Evolutionary conservation across 1,140 invertebrate species (phyloP), one percentile per base, ranked within the genome.

Genomic region (Ostrea edulis): DNA sequence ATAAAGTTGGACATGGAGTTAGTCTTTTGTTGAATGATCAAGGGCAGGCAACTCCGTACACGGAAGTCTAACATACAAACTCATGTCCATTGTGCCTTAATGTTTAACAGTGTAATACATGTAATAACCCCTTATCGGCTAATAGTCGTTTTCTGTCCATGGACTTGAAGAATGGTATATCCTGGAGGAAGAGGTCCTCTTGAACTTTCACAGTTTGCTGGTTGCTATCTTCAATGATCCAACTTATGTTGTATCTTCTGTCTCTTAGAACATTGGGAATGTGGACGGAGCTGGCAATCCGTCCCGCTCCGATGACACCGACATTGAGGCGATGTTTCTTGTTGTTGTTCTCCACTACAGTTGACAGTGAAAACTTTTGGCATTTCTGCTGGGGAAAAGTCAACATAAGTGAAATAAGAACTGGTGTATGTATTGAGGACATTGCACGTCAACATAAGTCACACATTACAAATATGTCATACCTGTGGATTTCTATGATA

Each of bases 301-400:
- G 54, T 11, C 91, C 91, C 14, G 91, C 91, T 29, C 91, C 91
- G 14, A 92, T 29, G 8, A 90, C 88, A 4, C 91, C 91, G n/a
- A 92, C 91, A 84, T 89, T 89, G 51, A 89, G 87, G 12, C 82
- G 77, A 12, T 62, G 81, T 25, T 83, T 35, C 7, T 51, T 65
- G 29, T 86, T 22, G 20, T 35, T 22, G 35, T 83, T 54, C n/a
- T 83, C 52, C 8, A 83, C 82, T 52, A 53, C 44, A 17, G 44
- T 83, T n/a, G 82, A 52, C 11, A 54, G 52, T 22, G 44, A 51
- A 11, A n/a, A 83, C 17, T 14, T n/a, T 54, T 83, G 82, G 51
- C 52, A 77, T 77, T 77, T 29, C 68, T 77, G 58, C 17, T 29
- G 22, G 22, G 29, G 55, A 58, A 17, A 55, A 55, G 7, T 0